phyloP scores from a whole-genome alignment of 2,113 vertebrate species.

The Leucosticte australis region DNA sequence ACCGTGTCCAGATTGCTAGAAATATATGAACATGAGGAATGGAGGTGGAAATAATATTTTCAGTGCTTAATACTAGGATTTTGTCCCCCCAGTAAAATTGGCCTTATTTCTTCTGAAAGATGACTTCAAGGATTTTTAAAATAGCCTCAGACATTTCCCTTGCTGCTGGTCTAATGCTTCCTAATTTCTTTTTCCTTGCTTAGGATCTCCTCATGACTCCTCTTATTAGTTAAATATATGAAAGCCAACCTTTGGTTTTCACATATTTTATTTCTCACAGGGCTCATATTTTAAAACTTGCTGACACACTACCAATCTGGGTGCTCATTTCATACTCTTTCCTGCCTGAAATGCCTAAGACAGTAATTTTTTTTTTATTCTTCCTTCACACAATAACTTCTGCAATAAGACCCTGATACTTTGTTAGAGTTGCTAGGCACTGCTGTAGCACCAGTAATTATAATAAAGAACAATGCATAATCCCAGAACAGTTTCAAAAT shows the following conservation, averaged over 20 bases:
- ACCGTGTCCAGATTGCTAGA: background rate
- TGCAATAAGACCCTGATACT: background rate
- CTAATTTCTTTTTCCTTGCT: background rate
- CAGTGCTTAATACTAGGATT: background rate
- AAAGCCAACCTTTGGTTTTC: background rate
- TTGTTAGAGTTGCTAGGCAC: slow-evolving; percentile 4
- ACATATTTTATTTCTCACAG: background rate
- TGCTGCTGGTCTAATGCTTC: background rate
- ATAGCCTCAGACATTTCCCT: background rate
- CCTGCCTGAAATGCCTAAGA: background rate
- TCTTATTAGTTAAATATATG: background rate
- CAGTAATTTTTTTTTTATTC: background rate
- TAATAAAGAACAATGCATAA: background rate
- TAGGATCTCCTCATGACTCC: background rate
- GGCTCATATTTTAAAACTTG: background rate
- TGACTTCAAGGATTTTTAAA: slow-evolving; percentile 7
- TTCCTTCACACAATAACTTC: background rate
- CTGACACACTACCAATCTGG: background rate
- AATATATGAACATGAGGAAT: background rate
- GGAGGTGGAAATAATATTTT: background rate
- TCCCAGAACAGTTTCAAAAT: background rate
- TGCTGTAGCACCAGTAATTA: background rate
- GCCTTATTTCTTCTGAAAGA: background rate
- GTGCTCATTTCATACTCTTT: background rate
- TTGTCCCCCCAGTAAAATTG: background rate